These are phyloP conservation scores for Lasiurus borealis DNA, from an alignment of 2,113 vertebrate genomes.

Conservation along the genomic window DNA sequence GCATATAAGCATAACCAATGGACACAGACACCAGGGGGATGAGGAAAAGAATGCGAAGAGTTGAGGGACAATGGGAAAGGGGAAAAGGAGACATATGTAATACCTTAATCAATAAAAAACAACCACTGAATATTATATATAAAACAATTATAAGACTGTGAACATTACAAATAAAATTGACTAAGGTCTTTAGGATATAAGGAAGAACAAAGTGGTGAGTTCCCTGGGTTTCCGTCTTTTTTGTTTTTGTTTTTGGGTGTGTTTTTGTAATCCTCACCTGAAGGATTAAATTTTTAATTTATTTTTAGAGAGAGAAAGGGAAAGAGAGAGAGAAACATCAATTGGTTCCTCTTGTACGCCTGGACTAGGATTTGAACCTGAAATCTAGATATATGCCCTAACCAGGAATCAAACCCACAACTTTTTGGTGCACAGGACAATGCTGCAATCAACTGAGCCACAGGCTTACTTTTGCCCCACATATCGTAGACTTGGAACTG, in stretches of 20 bases:
- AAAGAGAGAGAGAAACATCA: not conserved
- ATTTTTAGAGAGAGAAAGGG: not conserved
- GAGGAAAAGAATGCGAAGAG: too few species aligned
- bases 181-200: not conserved
- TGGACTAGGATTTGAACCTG: not conserved
- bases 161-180: not conserved
- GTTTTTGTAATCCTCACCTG: not conserved
- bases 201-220: not conserved
- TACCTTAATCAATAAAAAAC: too few species aligned
- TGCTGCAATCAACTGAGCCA: not conserved
- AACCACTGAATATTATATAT: not conserved
- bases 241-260: not conserved
- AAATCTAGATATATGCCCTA: too few species aligned
- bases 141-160: not conserved
- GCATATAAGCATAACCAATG: too few species aligned
- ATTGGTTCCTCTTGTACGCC: not conserved
- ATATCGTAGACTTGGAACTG: not conserved
- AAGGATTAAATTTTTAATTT: not conserved
- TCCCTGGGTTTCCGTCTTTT: not conserved
- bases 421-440: not conserved
- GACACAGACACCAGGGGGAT: too few species aligned
- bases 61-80: too few species aligned
- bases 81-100: too few species aligned
- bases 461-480: not conserved
- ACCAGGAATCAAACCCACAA: not conserved